Conservation (phyloP, 1,140 invertebrate species). For the Ostrea denselamellosa region DNA sequence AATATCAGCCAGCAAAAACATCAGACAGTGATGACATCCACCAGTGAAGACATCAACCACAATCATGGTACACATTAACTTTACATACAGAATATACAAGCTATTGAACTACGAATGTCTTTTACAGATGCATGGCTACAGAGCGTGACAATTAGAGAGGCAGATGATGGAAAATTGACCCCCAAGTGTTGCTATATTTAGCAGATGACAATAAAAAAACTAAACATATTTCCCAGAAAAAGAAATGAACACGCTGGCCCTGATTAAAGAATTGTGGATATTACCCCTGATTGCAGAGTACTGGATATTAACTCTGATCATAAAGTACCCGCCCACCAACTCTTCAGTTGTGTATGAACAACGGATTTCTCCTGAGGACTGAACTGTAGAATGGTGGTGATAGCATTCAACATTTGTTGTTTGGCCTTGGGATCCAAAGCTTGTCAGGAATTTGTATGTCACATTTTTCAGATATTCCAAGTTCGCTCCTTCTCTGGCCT, state of each 20-base stretch:
- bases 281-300: not conserved
- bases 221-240: no score
- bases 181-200: no score
- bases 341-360: constrained; percentile 65
- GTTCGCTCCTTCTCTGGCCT: constrained; percentile 90
- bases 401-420: constrained; percentile 92
- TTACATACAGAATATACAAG: no score
- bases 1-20: no score
- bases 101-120: no score
- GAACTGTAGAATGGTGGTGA: constrained; percentile 90
- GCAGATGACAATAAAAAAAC: no score
- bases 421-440: constrained; percentile 84
- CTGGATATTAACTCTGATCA: not conserved
- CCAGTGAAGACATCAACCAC: no score
- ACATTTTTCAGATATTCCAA: constrained; percentile 95
- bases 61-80: no score
- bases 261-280: no score
- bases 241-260: no score
- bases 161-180: not conserved
- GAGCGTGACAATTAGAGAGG: not conserved
- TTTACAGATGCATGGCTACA: not conserved
- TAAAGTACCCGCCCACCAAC: constrained; percentile 63
- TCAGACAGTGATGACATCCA: no score
- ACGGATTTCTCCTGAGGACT: constrained; percentile 84
- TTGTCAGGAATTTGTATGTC: constrained; percentile 89